Conservation (phyloP, 2,113 vertebrate species). For the Petrocephalus zakoni region DNA sequence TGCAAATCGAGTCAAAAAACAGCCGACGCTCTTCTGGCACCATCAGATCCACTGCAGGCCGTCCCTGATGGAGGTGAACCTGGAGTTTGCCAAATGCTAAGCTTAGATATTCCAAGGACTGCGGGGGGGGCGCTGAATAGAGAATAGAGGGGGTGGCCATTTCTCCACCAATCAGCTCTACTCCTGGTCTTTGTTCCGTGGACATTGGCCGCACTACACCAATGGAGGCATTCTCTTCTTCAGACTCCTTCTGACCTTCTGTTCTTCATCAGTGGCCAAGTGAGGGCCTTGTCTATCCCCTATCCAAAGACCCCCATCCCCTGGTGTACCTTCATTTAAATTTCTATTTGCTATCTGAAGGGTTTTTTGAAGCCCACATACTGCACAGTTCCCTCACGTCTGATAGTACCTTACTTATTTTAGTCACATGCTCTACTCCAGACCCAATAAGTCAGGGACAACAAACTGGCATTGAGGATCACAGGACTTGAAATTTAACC, state of each 20-base stretch:
- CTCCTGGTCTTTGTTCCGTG: background rate
- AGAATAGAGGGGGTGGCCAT: slow-evolving; percentile 29
- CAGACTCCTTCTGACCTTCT: background rate
- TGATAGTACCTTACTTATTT: background rate
- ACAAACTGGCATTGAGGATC: background rate
- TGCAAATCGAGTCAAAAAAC: background rate
- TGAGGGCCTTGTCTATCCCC: background rate
- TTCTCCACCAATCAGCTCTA: slow-evolving; percentile 13
- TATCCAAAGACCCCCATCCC: background rate
- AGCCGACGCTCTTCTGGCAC: slow-evolving; percentile 24
- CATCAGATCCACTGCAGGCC: slow-evolving; percentile 39
- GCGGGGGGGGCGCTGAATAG: slow-evolving; percentile 1
- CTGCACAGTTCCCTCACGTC: background rate
- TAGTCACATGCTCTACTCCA: background rate
- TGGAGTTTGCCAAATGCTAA: slow-evolving; percentile 42
- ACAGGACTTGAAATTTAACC: background rate
- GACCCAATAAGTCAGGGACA: background rate
- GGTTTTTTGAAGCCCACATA: background rate
- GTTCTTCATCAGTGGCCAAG: background rate
- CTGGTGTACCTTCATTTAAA: background rate
- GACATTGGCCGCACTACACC: background rate
- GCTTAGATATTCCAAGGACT: background rate
- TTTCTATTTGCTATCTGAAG: background rate
- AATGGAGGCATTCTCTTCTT: slow-evolving; percentile 11
- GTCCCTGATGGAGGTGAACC: slow-evolving; percentile 43